phyloP scores from a whole-genome alignment of 2,888 invertebrate genomes.

The Metellina segmentata region DNA sequence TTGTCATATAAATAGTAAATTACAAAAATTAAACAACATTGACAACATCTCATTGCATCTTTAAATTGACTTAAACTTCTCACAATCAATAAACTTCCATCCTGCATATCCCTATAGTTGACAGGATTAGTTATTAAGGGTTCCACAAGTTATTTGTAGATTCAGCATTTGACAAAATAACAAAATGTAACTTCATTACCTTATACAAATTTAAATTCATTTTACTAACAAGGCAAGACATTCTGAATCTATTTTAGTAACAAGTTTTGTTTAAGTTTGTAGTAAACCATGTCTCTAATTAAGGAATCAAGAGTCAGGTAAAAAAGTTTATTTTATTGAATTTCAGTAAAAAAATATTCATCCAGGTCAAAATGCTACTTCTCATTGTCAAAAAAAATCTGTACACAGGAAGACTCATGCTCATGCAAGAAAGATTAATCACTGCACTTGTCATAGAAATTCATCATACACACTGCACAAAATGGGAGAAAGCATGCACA shows the following conservation, averaged over 20 bases:
- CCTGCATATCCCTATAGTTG: too few species aligned
- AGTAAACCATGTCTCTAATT: neutral
- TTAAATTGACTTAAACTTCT: too few species aligned
- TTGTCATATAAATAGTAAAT: too few species aligned
- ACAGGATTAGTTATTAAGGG: too few species aligned
- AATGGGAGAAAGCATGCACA: conserved; percentile 17
- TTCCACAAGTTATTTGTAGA: too few species aligned
- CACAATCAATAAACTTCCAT: too few species aligned
- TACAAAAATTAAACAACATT: too few species aligned
- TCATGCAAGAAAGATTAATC: conserved; percentile 40
- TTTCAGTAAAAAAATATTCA: conserved; percentile 38
- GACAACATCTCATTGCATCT: too few species aligned
- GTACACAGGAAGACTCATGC: conserved; percentile 52
- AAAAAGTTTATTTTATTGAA: neutral
- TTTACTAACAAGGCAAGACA: too few species aligned
- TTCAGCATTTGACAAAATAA: neutral
- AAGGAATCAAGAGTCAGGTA: neutral
- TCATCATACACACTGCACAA: conserved; percentile 10
- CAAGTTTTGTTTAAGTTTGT: neutral
- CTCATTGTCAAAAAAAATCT: conserved; percentile 17
- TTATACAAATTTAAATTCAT: too few species aligned
- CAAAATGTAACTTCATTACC: neutral
- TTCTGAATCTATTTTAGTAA: neutral
- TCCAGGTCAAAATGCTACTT: neutral
- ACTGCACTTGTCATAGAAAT: conserved; percentile 11